Base-by-base conservation (phyloP, 1,140 invertebrate genomes). In the Sycophila sp. region DNA sequence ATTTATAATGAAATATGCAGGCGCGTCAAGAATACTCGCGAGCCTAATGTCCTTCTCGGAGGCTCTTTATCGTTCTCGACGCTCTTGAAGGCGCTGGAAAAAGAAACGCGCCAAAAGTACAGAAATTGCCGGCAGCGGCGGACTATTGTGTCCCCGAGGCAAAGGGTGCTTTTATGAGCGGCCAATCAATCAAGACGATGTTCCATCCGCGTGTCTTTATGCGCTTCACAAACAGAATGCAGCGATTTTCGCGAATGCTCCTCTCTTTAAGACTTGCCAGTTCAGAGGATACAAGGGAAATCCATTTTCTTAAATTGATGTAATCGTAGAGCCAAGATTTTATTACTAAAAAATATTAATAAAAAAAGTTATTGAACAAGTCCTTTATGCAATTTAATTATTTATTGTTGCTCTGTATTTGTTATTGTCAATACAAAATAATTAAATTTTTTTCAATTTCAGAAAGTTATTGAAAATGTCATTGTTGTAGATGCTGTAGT, bases 1-100 rank as follows among this genome's bases (percentile, higher is more conserved):
- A 81, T 82, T 83, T 78, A 80, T 79, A 15, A 51, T 28, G 22
- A 32, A 40, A 53, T 60, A 36, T 60, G 51, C 4, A 17, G 26
- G 15, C 63, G 22, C 32, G 38, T 53, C 22, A 15, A 6, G 22
- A 11, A 15, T 17, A 5, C n/a, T 4, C 15, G 2, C 17, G 22
- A 28, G 17, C 45, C 36, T 15, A 66, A 40, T 30, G 7, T n/a
- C 24, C 26, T 47, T 45, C 26, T 26, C 17, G 5, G 24, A 59
- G 38, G 64, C 13, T 42, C 17, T 53, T 70, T 64, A 70, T 70
- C 38, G 5, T 38, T 3, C 10, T 38, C 59, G 28, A 56, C 22
- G 58, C 58, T 70, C 45, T n/a, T n/a, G n/a, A n/a, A n/a, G n/a
- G n/a, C n/a, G n/a, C n/a, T n/a, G n/a, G n/a, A n/a, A n/a, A n/a